Percentiles rank a stretch among this genome's conserved stretches.
Conservation (phyloP, 2,888 invertebrate species). For the Gymnosoma rotundatum region DNA sequence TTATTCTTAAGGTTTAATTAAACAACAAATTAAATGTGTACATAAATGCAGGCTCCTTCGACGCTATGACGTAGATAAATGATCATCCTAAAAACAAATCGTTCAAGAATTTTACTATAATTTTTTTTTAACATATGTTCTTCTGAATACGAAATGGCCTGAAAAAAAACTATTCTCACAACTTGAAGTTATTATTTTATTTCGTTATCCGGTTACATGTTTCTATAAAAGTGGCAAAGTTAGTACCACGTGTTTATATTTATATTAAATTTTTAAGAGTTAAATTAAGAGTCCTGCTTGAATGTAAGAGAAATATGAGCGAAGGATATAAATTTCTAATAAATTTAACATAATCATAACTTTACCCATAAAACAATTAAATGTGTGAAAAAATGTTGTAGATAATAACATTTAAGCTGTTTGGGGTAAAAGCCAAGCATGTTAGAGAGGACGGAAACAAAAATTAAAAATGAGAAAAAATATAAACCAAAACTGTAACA, state of each 20-base stretch:
- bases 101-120: too few relatives aligned
- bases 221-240: slow-evolving; percentile 29
- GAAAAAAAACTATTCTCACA: not conserved
- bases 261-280: not conserved
- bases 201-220: slow-evolving; percentile 48
- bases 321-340: not conserved
- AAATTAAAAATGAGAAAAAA: slow-evolving; percentile 37
- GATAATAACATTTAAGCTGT: slow-evolving; percentile 21
- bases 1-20: too few relatives aligned
- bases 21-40: too few relatives aligned
- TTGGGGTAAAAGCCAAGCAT: not conserved
- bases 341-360: slow-evolving; percentile 3
- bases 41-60: too few relatives aligned
- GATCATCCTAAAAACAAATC: too few relatives aligned
- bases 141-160: not conserved
- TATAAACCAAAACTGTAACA: slow-evolving; percentile 42
- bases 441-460: slow-evolving; percentile 6
- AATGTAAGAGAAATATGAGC: slow-evolving; percentile 17
- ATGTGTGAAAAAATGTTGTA: not conserved
- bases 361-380: slow-evolving; percentile 28
- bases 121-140: too few relatives aligned
- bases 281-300: not conserved
- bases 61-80: too few relatives aligned
- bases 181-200: not conserved
- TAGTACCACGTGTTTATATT: not conserved